Base-by-base conservation (phyloP, 2,797 vertebrate genomes). In the Enteromius thamalakanensis region DNA sequence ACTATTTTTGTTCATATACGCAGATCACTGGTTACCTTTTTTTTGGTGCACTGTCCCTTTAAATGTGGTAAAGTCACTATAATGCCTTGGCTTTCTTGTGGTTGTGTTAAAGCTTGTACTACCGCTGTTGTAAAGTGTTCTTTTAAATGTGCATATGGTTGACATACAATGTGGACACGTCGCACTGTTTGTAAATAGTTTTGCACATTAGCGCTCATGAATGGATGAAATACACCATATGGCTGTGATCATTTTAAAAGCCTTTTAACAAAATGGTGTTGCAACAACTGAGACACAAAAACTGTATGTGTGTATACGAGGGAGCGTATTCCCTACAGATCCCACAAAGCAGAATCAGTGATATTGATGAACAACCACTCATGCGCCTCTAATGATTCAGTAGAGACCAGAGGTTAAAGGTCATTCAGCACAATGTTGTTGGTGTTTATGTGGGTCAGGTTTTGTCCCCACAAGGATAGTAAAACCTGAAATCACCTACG, bases 341-440 rank as follows among this genome's bases (percentile, higher is more conserved):
- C 72, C n/a, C 37, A 47, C 37, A 15, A 45, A 55, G 4, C 34
- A 82, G 49, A 42, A 76, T 82, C 62, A 34, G 40, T 83, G 81
- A 83, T 79, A 82, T 76, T 92, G 91, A 94, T 94, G 84, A 92
- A 94, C 92, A 77, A 87, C 80, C 89, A 29, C 40, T 23, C 75
- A 85, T 88, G 87, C 83, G 32, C 49, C 17, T 80, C 64, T 89
- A 90, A 89, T 91, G 90, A 91, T 91, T 91, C 92, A 64, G 91
- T 80, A 19, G 83, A 84, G 90, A 89, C 91, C 88, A 91, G 82
- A 79, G 91, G 89, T 93, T 90, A 87, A 70, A 87, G 87, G 87
- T 79, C 68, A 84, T 34, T 75, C 88, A 85, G 87, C 87, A 77
- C 84, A 89, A 80, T 87, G 86, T 81, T 78, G 84, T 87, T 86